These are phyloP conservation scores for Tryphoninae sp. DNA, from an alignment of 2,888 invertebrate species.

Conservation along the genomic window DNA sequence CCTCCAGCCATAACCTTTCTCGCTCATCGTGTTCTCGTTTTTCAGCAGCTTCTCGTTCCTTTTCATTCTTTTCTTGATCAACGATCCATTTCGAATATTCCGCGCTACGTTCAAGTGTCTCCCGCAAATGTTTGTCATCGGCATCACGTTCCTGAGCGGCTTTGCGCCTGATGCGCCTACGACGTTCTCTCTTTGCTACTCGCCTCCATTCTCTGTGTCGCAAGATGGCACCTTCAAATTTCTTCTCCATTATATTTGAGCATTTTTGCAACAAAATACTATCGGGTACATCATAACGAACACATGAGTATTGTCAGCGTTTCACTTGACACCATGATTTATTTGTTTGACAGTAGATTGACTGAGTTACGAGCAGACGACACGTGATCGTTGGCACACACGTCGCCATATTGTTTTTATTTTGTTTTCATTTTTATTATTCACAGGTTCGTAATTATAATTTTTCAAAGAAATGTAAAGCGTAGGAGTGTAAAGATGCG, in stretches of 20 bases:
- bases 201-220: conserved; percentile 89
- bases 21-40: conserved; percentile 83
- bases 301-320: neutral
- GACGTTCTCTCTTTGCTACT: conserved; percentile 87
- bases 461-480: no score
- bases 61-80: conserved; percentile 83
- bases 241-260: conserved; percentile 48
- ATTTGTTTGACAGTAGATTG: conserved; percentile 30
- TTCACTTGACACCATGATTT: neutral
- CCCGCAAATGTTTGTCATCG: conserved; percentile 83
- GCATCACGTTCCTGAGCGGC: conserved; percentile 84
- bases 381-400: conserved; percentile 64
- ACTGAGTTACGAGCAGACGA: conserved; percentile 52
- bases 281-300: neutral
- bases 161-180: conserved; percentile 85
- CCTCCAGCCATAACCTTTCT: conserved; percentile 86
- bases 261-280: conserved; percentile 11
- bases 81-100: conserved; percentile 83
- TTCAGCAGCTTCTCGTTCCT: conserved; percentile 83
- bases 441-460: neutral
- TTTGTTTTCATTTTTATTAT: conserved; percentile 1
- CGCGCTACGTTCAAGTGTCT: conserved; percentile 77
- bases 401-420: conserved; percentile 53
- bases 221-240: conserved; percentile 55
- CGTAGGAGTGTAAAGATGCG: no score